phyloP scores from a whole-genome alignment of 2,888 invertebrate genomes.

The Nesidiocoris tenuis region DNA sequence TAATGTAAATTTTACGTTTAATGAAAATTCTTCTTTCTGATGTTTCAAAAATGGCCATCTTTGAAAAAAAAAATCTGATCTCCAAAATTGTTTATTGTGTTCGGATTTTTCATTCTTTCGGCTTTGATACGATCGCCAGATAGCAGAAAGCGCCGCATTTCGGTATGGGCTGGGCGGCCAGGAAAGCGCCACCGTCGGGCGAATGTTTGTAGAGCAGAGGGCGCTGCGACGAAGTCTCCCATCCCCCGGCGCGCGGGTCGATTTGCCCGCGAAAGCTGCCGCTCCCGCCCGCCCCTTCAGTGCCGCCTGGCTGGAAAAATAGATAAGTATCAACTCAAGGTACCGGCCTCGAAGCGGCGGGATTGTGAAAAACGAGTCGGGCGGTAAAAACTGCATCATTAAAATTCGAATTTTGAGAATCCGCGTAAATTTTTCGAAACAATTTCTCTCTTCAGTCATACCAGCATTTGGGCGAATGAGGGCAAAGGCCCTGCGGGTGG shows the following conservation, averaged over 20 bases:
- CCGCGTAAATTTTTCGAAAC: background rate
- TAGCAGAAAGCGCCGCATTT: slow-evolving; percentile 63
- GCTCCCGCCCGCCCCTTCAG: slow-evolving; percentile 47
- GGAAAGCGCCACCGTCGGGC: slow-evolving; percentile 61
- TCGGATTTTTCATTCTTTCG: slow-evolving; percentile 18
- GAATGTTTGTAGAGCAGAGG: slow-evolving; percentile 58
- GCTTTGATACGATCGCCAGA: slow-evolving; percentile 58
- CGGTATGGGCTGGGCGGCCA: slow-evolving; percentile 61
- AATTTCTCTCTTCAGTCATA: too few species aligned
- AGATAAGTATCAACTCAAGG: too few species aligned
- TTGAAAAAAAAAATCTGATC: too few species aligned
- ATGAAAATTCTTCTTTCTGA: too few species aligned
- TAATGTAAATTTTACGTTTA: too few species aligned
- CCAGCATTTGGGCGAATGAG: slow-evolving; percentile 44
- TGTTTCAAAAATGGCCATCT: too few species aligned
- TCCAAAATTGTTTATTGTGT: too few species aligned
- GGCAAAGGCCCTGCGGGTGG: slow-evolving; percentile 55
- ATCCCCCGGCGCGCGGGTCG: slow-evolving; percentile 49
- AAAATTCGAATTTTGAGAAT: background rate
- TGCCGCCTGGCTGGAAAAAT: slow-evolving; percentile 54
- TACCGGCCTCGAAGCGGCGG: too few species aligned
- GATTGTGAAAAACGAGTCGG: background rate
- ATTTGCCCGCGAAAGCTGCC: slow-evolving; percentile 46
- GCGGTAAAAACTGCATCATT: too few species aligned
- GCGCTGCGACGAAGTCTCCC: slow-evolving; percentile 51